Conservation (phyloP, 2,113 vertebrate species). For the Ceyx margarethae region DNA sequence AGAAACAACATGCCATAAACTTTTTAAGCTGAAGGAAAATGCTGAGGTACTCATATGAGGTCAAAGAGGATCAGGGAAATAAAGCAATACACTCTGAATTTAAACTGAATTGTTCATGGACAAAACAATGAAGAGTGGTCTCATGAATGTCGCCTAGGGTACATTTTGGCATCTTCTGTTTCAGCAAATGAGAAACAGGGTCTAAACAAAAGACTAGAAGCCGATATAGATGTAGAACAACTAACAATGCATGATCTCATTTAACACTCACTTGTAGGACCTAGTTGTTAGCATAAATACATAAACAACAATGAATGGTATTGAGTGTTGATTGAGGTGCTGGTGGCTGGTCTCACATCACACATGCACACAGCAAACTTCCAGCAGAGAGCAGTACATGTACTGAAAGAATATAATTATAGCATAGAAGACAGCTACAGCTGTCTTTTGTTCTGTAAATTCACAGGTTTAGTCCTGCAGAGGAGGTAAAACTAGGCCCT, state of each 20-base stretch:
- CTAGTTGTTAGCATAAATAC: not conserved
- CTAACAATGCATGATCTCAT: not conserved
- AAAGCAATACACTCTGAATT: not conserved
- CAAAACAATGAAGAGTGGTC: not conserved
- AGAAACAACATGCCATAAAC: not conserved
- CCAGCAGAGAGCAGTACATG: slow-evolving; percentile 61
- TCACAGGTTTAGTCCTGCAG: not conserved
- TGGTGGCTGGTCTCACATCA: not conserved
- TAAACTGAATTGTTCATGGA: not conserved
- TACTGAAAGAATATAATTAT: not conserved
- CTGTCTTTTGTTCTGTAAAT: not conserved
- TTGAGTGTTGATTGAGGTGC: not conserved
- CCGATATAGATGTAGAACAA: not conserved
- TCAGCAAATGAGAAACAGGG: not conserved
- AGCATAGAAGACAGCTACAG: not conserved
- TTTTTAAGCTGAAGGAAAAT: not conserved
- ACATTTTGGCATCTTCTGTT: not conserved
- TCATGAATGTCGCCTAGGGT: not conserved
- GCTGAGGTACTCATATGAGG: not conserved
- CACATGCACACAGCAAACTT: not conserved
- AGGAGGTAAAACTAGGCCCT: not conserved
- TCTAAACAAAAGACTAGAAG: not conserved
- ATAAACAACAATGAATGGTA: not conserved
- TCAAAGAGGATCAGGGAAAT: not conserved
- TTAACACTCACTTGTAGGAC: not conserved